A percentile compares a stretch with the other conserved stretches of the same genome.
Evolutionary conservation across 1,140 invertebrate genomes (phyloP).

Genomic region (Lithobius niger): DNA sequence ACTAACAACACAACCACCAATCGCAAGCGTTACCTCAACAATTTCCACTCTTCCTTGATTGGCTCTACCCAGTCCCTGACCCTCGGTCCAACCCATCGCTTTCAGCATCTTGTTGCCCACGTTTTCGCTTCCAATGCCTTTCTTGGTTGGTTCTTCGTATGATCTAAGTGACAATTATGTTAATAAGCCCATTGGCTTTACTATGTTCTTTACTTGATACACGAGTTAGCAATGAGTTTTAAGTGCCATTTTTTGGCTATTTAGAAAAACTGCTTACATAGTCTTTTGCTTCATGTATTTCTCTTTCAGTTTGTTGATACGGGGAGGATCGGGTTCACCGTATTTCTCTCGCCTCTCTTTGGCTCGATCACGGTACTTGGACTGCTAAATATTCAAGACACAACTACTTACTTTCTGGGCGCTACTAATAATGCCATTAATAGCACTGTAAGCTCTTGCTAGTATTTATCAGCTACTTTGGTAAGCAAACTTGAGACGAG

Average conservation of each 20-base stretch:
- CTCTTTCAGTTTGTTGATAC: constrained; percentile 50
- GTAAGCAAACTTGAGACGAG: no score
- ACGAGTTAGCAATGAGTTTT: no score
- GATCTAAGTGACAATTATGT: no score
- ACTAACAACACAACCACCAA: no score
- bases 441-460: no score
- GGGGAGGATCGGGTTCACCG: constrained; percentile 67
- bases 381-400: no score
- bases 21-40: constrained; percentile 69
- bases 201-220: no score
- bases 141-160: constrained; percentile 49
- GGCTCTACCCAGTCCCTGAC: constrained; percentile 79
- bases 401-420: no score
- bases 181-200: no score
- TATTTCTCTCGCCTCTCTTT: constrained; percentile 90
- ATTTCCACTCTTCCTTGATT: constrained; percentile 89
- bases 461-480: no score
- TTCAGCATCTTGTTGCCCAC: constrained; percentile 86
- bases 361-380: constrained; percentile 80
- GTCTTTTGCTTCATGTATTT: constrained; percentile 7
- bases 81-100: constrained; percentile 98
- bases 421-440: no score
- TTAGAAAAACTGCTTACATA: neutral
- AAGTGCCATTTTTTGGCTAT: no score
- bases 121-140: constrained; percentile 70